Conservation (phyloP, 1,140 invertebrate genomes). For the Drosophila parvula region DNA sequence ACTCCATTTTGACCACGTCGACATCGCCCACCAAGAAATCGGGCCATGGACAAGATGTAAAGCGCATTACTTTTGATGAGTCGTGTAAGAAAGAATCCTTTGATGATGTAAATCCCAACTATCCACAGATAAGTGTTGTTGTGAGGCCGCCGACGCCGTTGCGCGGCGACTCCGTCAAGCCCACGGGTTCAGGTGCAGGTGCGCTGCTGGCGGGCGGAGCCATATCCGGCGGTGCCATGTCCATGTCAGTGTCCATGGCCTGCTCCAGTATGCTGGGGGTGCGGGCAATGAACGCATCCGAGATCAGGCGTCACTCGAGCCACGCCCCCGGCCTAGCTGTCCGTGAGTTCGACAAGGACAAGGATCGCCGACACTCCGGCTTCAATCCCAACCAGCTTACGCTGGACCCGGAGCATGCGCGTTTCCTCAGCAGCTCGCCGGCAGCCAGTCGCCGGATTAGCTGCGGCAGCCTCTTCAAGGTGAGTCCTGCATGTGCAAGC, state of each 20-base stretch:
- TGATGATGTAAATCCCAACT: slow-evolving; percentile 84
- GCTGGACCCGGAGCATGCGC: slow-evolving; percentile 86
- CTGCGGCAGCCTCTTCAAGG: slow-evolving; percentile 90
- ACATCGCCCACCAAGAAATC: slow-evolving; percentile 76
- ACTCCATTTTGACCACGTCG: slow-evolving; percentile 50
- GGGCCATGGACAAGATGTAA: slow-evolving; percentile 83
- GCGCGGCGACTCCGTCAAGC: slow-evolving; percentile 77
- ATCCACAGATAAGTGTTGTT: slow-evolving; percentile 88
- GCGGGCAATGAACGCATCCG: slow-evolving; percentile 59
- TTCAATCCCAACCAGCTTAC: slow-evolving; percentile 86
- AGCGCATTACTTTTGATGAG: slow-evolving; percentile 84
- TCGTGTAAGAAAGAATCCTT: slow-evolving; percentile 84
- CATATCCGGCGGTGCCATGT: slow-evolving; percentile 33
- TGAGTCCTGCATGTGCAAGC: slow-evolving; percentile 74
- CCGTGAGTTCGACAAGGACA: slow-evolving; percentile 83
- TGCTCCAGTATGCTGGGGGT: slow-evolving; percentile 63
- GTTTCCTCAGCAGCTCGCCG: slow-evolving; percentile 88
- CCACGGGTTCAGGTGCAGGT: slow-evolving; percentile 20
- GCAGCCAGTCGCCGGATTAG: slow-evolving; percentile 91
- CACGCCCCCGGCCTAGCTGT: slow-evolving; percentile 79
- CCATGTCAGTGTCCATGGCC: slow-evolving; percentile 53
- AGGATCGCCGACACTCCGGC: slow-evolving; percentile 85
- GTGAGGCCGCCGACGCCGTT: slow-evolving; percentile 89
- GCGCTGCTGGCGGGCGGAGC: slow-evolving; percentile 33
- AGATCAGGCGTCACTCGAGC: slow-evolving; percentile 81